Base-by-base conservation (phyloP, 1,140 invertebrate genomes). In the Papilio dardanus region DNA sequence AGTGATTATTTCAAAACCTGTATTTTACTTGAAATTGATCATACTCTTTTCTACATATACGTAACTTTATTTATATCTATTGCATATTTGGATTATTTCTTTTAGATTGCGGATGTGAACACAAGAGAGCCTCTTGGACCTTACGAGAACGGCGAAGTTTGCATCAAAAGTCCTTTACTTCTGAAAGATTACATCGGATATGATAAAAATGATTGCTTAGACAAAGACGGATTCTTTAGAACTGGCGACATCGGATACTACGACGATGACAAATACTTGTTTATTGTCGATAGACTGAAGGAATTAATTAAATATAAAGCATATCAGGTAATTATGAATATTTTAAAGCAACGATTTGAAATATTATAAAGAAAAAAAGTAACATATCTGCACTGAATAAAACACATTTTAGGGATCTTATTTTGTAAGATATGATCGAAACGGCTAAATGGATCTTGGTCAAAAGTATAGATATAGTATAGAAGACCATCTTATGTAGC, bases 221-320 rank as follows among this genome's bases (percentile, higher is more conserved):
- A 96, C 83, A 83, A 89, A 50, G 95, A 97, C 77, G 96, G 96
- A 0, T 98, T 97, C 96, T 90, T 97, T 16, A 95, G 96, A 78
- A 97, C 97, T 42, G 97, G 97, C 50, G 97, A 97, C 86, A 92
- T 97, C 58, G 97, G 95, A 0, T 97, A 96, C 82, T 96, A 95
- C 81, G 96, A 97, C 82, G 88, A 95, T 21, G 94, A 96, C 1
- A 94, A 94, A 0, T 95, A 94, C 74, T 94, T 97, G 79, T 96
- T 94, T 74, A 95, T 97, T 77, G 95, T 96, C 3, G 97, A 97
- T 83, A 92, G 97, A 50, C 82, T 97, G 3, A 97, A 97, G 86
- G 97, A 97, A 83, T 88, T 97, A 2, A 97, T 97, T 67, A 97
- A 97, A 85, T 96, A 96, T 82, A 96, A 97, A 89, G 96, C 95